Base-by-base conservation (phyloP, 2,113 vertebrate species). In the Cygnus atratus region DNA sequence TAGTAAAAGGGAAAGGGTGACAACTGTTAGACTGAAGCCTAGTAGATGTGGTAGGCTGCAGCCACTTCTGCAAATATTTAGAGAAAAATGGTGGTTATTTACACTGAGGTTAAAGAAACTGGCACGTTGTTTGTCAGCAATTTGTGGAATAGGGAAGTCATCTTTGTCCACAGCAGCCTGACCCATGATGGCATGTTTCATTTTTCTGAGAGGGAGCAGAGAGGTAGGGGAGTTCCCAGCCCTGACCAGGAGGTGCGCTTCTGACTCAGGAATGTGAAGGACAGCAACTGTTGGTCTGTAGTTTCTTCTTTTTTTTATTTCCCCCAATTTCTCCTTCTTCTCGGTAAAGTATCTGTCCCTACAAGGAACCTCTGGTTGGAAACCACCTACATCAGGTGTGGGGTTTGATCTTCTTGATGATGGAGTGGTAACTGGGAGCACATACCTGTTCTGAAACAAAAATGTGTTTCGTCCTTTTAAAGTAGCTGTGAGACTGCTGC, bases 61-160 rank as follows among this genome's bases (percentile, higher is more conserved):
- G 63, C n/a, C 37, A 55, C 48, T 85, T 62, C 33, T 22, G 89
- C 44, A 59, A 93, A 76, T 82, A 72, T 62, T 94, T 89, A 46
- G 66, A 33, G 58, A 55, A 93, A 79, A 50, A 13, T 3, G 6
- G 17, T 61, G n/a, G n/a, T 66, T 88, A 80, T 65, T 90, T 81
- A 19, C 41, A 58, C 22, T 26, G 12, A 75, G 41, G 28, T 61
- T 46, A 73, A 87, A 61, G 54, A 73, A 95, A 46, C 0, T 1
- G 16, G n/a, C 70, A 43, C 58, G 31, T 11, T 2, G 17, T 87
- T 84, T 63, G 46, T 82, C 48, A 44, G 57, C 39, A 76, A 17
- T 72, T 70, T 91, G 58, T 94, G 78, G 28, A 72, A 39, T 22
- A 31, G 24, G n/a, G 0, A 0, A 33, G 43, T 86, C 14, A 18